phyloP scores from a whole-genome alignment of 2,113 vertebrate genomes.

The Forbesichthys papilliferus region DNA sequence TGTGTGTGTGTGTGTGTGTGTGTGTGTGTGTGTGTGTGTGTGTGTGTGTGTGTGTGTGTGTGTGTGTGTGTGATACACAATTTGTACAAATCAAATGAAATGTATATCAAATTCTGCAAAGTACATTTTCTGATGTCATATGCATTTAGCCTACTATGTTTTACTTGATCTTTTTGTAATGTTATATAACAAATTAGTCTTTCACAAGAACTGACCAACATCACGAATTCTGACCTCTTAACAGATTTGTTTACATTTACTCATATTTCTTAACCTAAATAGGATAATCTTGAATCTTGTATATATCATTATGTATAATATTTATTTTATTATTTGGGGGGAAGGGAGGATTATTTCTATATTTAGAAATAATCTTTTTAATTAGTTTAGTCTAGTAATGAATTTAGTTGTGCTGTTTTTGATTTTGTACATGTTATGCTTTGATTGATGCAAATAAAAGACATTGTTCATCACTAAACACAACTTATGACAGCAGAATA shows the following conservation, averaged over 20 bases:
- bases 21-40: no score
- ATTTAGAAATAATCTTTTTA: not conserved
- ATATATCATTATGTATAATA: not conserved
- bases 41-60: no score
- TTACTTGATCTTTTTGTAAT: not conserved
- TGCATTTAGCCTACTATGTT: not conserved
- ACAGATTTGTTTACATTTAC: slow-evolving; percentile 18
- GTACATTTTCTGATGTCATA: not conserved
- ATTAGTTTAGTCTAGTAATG: no score
- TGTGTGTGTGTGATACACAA: no score
- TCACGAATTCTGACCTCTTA: not conserved
- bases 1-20: no score
- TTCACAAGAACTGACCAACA: not conserved
- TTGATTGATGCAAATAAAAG: no score
- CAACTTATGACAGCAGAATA: no score
- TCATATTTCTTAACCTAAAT: not conserved
- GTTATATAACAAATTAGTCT: no score
- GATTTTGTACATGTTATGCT: no score
- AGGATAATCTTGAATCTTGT: no score
- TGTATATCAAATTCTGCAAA: not conserved
- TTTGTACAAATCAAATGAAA: slow-evolving; percentile 1
- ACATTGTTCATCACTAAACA: no score
- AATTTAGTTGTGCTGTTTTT: no score
- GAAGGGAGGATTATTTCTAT: not conserved
- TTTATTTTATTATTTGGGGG: not conserved